Evolutionary conservation across 2,113 vertebrate genomes (phyloP).

Genomic region (Guaruba guarouba): DNA sequence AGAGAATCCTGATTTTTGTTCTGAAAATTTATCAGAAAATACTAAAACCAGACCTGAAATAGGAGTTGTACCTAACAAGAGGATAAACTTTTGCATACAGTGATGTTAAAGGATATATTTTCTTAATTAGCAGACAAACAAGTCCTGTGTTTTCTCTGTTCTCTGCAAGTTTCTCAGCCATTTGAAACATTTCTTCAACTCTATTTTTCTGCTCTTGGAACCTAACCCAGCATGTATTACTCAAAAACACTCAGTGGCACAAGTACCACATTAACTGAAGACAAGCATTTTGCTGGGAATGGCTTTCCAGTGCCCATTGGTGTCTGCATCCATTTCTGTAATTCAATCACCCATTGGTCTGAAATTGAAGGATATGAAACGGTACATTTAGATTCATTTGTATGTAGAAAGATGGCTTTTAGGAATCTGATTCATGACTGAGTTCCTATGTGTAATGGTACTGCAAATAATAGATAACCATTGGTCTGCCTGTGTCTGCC

Average conservation of each 20-base stretch:
- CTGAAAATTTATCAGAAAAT: background rate
- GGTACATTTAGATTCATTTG: background rate
- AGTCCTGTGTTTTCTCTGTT: background rate
- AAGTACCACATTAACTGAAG: background rate
- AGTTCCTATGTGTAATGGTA: background rate
- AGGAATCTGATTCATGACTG: background rate
- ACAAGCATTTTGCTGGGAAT: background rate
- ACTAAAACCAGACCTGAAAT: background rate
- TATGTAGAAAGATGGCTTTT: background rate
- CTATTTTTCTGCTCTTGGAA: background rate
- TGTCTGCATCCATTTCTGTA: background rate
- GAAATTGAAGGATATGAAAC: background rate
- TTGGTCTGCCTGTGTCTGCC: background rate
- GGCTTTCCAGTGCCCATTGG: background rate
- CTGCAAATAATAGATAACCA: constrained; percentile 6
- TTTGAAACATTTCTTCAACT: background rate
- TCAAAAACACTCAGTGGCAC: background rate
- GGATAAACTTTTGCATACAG: background rate
- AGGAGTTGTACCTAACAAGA: background rate
- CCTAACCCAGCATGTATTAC: background rate
- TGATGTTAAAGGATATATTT: background rate
- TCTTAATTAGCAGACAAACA: background rate
- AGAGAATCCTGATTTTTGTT: background rate
- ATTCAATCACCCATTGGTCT: background rate
- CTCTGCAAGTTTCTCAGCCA: background rate